Percentiles rank a stretch among this genome's conserved stretches.
phyloP scores from a whole-genome alignment of 1,140 invertebrate genomes.

The Bombyx mori region ASM3026992v2 NC_085115.1:12738001-12738500 shows the following conservation, averaged over 20 bases:
- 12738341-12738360: conserved; percentile 91
- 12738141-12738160: conserved; percentile 71
- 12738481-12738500: conserved; percentile 71
- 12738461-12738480: conserved; percentile 80
- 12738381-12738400: conserved; percentile 67
- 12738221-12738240: conserved; percentile 66
- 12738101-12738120: conserved; percentile 71
- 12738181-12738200: conserved; percentile 64
- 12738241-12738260: conserved; percentile 56
- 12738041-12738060: conserved; percentile 47
- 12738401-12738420: conserved; percentile 64
- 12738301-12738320: conserved; percentile 29
- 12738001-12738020: conserved; percentile 60
- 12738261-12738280: conserved; percentile 25
- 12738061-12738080: conserved; percentile 34
- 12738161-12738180: conserved; percentile 62
- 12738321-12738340: conserved; percentile 83
- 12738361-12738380: conserved; percentile 86
- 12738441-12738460: conserved; percentile 81
- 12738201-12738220: conserved; percentile 67
- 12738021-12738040: conserved; percentile 50
- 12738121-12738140: conserved; percentile 70
- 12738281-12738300: conserved; percentile 27
- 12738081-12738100: conserved; percentile 66
- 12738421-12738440: conserved; percentile 75